A percentile compares a stretch with the other conserved stretches of the same genome.
Conservation (phyloP, 2,113 vertebrate genomes). For the Coracopsis vasa region DNA sequence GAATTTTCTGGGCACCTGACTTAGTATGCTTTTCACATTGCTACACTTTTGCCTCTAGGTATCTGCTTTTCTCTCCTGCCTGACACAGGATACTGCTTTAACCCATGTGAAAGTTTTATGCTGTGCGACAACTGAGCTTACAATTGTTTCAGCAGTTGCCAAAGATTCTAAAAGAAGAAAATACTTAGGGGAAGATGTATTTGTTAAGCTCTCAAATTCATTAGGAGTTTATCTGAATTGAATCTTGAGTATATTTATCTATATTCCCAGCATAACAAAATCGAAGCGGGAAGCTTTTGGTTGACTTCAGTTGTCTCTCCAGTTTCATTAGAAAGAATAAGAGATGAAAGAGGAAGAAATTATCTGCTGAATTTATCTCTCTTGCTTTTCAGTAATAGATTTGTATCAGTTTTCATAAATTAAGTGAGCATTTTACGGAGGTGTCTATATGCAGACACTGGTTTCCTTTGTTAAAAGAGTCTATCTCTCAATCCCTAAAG, state of each 20-base stretch:
- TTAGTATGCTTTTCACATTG: neutral
- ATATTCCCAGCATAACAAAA: neutral
- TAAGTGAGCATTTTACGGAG: neutral
- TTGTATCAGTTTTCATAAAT: neutral
- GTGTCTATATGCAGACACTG: neutral
- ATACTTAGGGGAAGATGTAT: neutral
- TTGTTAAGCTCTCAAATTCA: neutral
- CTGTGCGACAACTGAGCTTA: neutral
- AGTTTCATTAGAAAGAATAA: neutral
- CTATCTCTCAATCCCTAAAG: neutral
- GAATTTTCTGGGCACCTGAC: neutral
- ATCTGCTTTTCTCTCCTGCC: neutral
- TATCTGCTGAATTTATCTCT: neutral
- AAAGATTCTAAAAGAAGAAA: neutral
- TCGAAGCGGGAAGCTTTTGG: neutral
- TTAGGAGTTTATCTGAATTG: neutral
- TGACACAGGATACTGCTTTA: neutral
- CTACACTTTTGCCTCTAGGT: neutral
- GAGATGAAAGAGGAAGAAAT: neutral
- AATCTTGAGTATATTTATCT: neutral
- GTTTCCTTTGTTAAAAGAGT: neutral
- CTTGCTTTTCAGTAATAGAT: neutral
- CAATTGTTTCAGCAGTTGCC: neutral
- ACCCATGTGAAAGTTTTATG: neutral
- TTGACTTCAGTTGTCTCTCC: neutral